phyloP scores from a whole-genome alignment of 1,140 invertebrate genomes.

The Coptotermes formosanus region DNA sequence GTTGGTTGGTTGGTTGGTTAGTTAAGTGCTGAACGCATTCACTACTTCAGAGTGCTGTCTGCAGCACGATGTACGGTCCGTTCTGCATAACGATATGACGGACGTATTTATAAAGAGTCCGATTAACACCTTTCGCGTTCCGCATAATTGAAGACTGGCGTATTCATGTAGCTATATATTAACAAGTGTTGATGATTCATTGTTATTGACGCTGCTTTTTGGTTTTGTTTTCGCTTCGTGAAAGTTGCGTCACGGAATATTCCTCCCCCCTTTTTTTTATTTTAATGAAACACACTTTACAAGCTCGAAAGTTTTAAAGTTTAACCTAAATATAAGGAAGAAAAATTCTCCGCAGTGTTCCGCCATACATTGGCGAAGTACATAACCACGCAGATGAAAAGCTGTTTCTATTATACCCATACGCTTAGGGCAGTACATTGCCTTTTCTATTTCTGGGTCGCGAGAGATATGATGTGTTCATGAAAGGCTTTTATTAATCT shows the following conservation, averaged over 20 bases:
- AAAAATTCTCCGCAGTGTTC: neutral
- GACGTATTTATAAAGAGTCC: neutral
- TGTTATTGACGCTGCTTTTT: neutral
- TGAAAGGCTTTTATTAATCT: neutral
- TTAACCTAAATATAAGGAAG: neutral
- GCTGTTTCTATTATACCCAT: neutral
- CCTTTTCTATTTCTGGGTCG: neutral
- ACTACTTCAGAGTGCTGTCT: neutral
- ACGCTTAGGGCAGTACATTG: neutral
- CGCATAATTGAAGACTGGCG: neutral
- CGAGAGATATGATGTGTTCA: neutral
- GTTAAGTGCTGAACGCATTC: no score
- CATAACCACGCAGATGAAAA: neutral
- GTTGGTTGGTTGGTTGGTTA: no score
- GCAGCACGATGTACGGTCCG: neutral
- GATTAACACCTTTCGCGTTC: neutral
- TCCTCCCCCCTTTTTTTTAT: neutral
- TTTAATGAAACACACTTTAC: neutral
- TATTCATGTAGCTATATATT: neutral
- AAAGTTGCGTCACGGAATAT: constrained; percentile 13
- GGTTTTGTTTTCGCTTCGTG: neutral
- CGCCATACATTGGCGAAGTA: neutral
- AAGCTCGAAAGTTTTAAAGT: neutral
- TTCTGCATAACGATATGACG: neutral
- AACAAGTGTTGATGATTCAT: constrained; percentile 4